These are phyloP conservation scores for Tubulanus polymorphus DNA, from an alignment of 2,888 invertebrate genomes.

Conservation along the genomic window DNA sequence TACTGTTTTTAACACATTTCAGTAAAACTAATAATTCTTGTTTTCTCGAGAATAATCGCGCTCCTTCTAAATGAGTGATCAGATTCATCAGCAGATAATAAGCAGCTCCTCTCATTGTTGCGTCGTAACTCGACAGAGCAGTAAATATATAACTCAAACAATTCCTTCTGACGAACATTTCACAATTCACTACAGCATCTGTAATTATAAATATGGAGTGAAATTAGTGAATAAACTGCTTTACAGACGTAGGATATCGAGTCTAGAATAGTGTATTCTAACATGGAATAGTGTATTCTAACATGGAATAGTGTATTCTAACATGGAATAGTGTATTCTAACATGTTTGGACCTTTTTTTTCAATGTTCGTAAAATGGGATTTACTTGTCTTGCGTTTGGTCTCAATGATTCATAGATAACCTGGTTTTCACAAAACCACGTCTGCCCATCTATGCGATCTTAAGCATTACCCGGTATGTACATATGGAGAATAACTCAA, in stretches of 20 bases:
- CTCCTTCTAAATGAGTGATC: slow-evolving; percentile 67
- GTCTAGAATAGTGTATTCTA: too few relatives aligned
- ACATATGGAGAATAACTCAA: too few relatives aligned
- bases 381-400: too few relatives aligned
- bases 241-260: too few relatives aligned
- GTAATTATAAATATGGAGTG: slow-evolving; percentile 13
- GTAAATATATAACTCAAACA: slow-evolving; percentile 68
- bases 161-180: slow-evolving; percentile 67
- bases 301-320: too few relatives aligned
- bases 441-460: neutral
- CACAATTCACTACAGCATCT: slow-evolving; percentile 70
- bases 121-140: slow-evolving; percentile 67
- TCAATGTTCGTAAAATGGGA: too few relatives aligned
- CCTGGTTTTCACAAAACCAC: too few relatives aligned
- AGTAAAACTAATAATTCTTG: slow-evolving; percentile 67
- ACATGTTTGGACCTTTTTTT: too few relatives aligned
- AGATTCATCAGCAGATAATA: slow-evolving; percentile 72
- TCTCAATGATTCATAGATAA: too few relatives aligned
- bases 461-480: too few relatives aligned
- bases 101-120: slow-evolving; percentile 67
- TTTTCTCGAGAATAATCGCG: slow-evolving; percentile 58
- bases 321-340: too few relatives aligned
- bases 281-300: too few relatives aligned
- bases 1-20: slow-evolving; percentile 65
- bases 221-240: neutral